phyloP scores from a whole-genome alignment of 2,888 invertebrate species.

The Neuroscelio doddi region DNA sequence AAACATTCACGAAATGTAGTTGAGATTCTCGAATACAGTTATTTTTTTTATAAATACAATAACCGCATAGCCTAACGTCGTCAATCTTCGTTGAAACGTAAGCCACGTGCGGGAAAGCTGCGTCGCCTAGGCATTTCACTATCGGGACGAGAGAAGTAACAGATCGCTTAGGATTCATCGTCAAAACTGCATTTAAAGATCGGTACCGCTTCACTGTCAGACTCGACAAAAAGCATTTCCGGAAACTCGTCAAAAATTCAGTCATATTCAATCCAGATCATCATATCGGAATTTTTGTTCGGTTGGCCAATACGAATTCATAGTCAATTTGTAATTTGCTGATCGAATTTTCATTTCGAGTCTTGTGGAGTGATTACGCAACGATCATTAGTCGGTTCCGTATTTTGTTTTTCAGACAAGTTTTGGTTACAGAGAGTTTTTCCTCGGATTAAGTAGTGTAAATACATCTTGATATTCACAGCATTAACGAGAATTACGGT shows the following conservation, averaged over 20 bases:
- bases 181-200: conserved; percentile 67
- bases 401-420: conserved; percentile 42
- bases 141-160: conserved; percentile 64
- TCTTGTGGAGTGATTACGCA: conserved; percentile 54
- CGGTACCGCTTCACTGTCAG: conserved; percentile 55
- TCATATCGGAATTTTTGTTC: background rate
- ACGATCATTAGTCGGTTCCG: conserved; percentile 64
- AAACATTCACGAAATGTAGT: too few species aligned
- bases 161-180: conserved; percentile 70
- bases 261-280: too few species aligned
- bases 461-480: conserved; percentile 69
- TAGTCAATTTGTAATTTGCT: too few species aligned
- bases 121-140: conserved; percentile 62
- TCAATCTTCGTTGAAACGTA: conserved; percentile 58
- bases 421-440: conserved; percentile 59
- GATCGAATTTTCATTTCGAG: conserved; percentile 41
- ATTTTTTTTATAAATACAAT: too few species aligned
- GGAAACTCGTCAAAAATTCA: too few species aligned
- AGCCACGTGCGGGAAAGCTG: conserved; percentile 59
- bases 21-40: too few species aligned
- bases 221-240: conserved; percentile 40
- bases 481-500: conserved; percentile 67
- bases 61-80: conserved; percentile 55
- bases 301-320: conserved; percentile 6
- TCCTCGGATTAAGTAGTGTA: conserved; percentile 71